phyloP scores from a whole-genome alignment of 2,113 vertebrate genomes.

The Notechis scutatus region DNA sequence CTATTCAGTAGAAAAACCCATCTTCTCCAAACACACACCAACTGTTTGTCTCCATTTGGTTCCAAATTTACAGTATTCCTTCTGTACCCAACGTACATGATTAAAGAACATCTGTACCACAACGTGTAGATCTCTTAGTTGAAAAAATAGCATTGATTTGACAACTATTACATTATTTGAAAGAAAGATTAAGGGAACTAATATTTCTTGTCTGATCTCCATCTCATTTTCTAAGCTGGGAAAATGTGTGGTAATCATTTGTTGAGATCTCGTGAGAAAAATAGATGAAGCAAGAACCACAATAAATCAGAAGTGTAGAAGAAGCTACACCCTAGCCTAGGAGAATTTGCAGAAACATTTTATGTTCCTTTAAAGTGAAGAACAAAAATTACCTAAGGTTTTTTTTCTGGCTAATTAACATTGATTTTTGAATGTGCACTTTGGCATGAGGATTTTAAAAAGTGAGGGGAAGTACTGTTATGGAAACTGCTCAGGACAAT shows the following conservation, averaged over 20 bases:
- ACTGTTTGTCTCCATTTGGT: background rate
- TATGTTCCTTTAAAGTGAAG: background rate
- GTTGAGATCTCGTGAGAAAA: background rate
- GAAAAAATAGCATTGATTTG: background rate
- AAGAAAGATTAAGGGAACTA: background rate
- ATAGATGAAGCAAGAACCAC: background rate
- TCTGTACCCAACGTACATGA: background rate
- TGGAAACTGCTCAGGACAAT: constrained; percentile 21
- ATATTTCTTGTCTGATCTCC: background rate
- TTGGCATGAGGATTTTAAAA: background rate
- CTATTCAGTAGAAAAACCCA: background rate
- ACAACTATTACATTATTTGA: background rate
- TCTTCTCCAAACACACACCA: background rate
- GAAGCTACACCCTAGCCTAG: constrained; percentile 16
- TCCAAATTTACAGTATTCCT: background rate
- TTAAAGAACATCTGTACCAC: background rate
- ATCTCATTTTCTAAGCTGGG: background rate
- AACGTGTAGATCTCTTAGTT: background rate
- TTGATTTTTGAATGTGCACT: background rate
- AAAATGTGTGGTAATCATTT: background rate
- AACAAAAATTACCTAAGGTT: background rate
- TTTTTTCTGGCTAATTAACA: constrained; percentile 1
- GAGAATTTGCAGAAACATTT: constrained; percentile 11
- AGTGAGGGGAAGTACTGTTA: background rate
- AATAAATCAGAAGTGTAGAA: background rate